phyloP scores from a whole-genome alignment of 2,797 vertebrate species.

The Steatocranus sp. region DNA sequence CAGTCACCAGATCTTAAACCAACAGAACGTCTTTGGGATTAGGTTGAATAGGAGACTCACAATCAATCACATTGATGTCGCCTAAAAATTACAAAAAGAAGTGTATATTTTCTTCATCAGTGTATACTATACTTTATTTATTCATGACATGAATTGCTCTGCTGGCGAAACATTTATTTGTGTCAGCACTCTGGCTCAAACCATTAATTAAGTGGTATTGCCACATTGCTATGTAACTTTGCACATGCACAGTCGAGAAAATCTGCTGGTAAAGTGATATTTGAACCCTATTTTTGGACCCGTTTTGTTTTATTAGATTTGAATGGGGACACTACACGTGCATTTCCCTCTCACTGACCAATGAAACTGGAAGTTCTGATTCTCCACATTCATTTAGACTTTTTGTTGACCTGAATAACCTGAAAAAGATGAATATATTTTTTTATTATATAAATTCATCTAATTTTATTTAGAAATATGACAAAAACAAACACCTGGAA shows the following conservation, averaged over 20 bases:
- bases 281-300: neutral
- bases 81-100: neutral
- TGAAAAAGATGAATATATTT: neutral
- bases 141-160: neutral
- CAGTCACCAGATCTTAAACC: neutral
- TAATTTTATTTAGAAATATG: neutral
- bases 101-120: neutral
- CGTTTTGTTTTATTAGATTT: neutral
- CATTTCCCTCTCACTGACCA: neutral
- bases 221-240: neutral
- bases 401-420: neutral
- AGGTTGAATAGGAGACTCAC: neutral
- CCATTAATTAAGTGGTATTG: neutral
- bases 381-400: neutral
- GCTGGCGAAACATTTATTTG: neutral
- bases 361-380: neutral
- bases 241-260: neutral
- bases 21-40: neutral
- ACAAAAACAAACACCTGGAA: conserved; percentile 81
- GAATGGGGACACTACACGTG: neutral
- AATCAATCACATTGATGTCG: neutral
- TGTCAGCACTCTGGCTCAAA: neutral
- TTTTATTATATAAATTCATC: neutral
- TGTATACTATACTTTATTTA: neutral
- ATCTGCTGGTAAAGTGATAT: neutral